Evolutionary conservation across 2,113 vertebrate genomes (phyloP).

Genomic region (Forbesichthys agassizii): DNA sequence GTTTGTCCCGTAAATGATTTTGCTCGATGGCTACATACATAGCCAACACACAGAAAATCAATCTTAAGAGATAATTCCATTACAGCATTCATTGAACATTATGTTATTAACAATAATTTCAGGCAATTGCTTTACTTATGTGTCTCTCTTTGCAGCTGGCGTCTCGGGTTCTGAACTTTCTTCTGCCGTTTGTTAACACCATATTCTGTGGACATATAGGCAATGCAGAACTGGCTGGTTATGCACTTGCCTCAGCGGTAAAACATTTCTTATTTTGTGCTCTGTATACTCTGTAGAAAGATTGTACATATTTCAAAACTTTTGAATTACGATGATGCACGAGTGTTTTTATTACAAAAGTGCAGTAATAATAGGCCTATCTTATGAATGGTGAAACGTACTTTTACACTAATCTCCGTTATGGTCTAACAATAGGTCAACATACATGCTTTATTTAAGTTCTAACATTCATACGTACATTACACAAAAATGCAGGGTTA

Average conservation of each 20-base stretch:
- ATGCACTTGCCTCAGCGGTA: conserved; percentile 88
- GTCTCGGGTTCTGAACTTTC: conserved; percentile 83
- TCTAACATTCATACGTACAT: too few relatives aligned
- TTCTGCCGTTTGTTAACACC: conserved; percentile 84
- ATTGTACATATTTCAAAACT: background rate
- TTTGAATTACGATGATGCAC: too few relatives aligned
- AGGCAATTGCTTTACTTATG: conserved; percentile 11
- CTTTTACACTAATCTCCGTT: too few relatives aligned
- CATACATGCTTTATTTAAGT: too few relatives aligned
- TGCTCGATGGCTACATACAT: background rate
- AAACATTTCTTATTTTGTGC: background rate
- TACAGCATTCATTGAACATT: background rate
- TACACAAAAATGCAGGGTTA: too few relatives aligned
- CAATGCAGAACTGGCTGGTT: conserved; percentile 87
- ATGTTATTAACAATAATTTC: background rate
- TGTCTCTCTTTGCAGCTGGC: conserved; percentile 76
- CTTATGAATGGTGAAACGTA: background rate
- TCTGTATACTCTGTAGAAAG: background rate
- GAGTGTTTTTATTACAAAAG: background rate
- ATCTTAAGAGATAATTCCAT: too few relatives aligned
- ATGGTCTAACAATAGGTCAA: too few relatives aligned
- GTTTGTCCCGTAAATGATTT: too few relatives aligned
- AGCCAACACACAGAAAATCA: too few relatives aligned
- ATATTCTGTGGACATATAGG: conserved; percentile 94
- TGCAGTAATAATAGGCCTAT: background rate